Base-by-base conservation (phyloP, 2,888 invertebrate genomes). In the Eristalinus aeneus region DNA sequence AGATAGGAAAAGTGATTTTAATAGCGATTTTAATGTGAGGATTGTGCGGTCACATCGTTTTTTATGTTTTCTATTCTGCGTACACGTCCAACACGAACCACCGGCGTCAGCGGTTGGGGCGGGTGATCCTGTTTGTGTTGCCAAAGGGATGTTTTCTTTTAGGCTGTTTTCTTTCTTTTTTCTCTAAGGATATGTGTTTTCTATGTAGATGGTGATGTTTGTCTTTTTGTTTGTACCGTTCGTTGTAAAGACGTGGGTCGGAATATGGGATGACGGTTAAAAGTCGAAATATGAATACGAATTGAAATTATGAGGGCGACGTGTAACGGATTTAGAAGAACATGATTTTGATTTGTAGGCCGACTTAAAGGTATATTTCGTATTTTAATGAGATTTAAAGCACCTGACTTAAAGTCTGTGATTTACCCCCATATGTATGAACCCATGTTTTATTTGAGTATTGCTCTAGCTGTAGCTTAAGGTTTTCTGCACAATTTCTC, bases 31-130 rank as follows among this genome's bases (percentile, higher is more conserved):
- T 87, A 87, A 87, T 87, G 87, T 79, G 83, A 75, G 83, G 68
- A 87, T 75, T 83, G 82, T 82, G 83, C 81, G 87, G 87, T 87
- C 87, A 87, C 83, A 87, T 87, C 83, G 87, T 83, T 87, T 87
- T 87, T 87, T 87, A 87, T 87, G 87, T 83, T 83, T 79, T 67
- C 71, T 53, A 56, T 39, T 56, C 12, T 27, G 56, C 60, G 46
- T 31, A 31, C 22, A 9, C 8, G 16, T 46, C 61, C 34, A 58
- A 1, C 12, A n/a, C 22, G 16, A 60, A 39, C 20, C 20, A 9
- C 58, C 8, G 8, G 12, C 36, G 16, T 31, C 11, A 32, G 58
- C 27, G 27, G 27, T 27, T 2, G 27, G 27, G 27, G 27, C 27
- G 58, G 31, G 65, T 71, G 71, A n/a, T 65, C 60, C 71, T 74